Conservation (phyloP, 64 coral and sea anemone species). For the Exaiptasia diaphana region DNA sequence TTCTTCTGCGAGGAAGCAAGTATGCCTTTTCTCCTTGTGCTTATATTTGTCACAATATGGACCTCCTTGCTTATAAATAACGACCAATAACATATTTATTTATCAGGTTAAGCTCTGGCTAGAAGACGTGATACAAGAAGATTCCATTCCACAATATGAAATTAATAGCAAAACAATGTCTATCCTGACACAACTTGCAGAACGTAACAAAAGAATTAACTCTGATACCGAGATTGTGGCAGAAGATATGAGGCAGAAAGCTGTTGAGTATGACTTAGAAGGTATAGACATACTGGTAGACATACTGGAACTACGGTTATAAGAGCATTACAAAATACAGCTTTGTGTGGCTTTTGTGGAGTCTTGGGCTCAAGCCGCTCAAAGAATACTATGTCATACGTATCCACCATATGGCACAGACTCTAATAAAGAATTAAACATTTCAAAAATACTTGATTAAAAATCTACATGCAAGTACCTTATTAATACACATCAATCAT, state of each 20-base stretch:
- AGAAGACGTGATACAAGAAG: slow-evolving; percentile 60
- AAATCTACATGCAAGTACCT: background rate
- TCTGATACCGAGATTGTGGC: slow-evolving; percentile 56
- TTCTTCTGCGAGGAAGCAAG: no score
- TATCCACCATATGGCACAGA: no score
- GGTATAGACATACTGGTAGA: slow-evolving; percentile 27
- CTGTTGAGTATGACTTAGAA: slow-evolving; percentile 73
- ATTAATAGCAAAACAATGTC: slow-evolving; percentile 71
- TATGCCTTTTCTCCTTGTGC: background rate
- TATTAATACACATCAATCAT: background rate
- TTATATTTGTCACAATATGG: background rate
- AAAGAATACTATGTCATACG: no score
- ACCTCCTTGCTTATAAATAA: background rate
- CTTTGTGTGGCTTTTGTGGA: no score
- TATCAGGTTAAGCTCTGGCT: slow-evolving; percentile 77
- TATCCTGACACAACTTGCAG: slow-evolving; percentile 50
- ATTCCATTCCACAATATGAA: slow-evolving; percentile 77
- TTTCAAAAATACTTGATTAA: no score
- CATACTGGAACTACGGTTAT: background rate
- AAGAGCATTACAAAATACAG: background rate
- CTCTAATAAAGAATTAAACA: no score
- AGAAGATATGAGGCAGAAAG: slow-evolving; percentile 74
- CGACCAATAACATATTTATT: background rate
- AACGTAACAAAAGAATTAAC: slow-evolving; percentile 69
- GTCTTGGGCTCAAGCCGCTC: no score